Percentiles rank a stretch among this genome's conserved stretches.
Evolutionary conservation across 2,113 vertebrate genomes (phyloP).

Genomic region (Gadus macrocephalus): DNA sequence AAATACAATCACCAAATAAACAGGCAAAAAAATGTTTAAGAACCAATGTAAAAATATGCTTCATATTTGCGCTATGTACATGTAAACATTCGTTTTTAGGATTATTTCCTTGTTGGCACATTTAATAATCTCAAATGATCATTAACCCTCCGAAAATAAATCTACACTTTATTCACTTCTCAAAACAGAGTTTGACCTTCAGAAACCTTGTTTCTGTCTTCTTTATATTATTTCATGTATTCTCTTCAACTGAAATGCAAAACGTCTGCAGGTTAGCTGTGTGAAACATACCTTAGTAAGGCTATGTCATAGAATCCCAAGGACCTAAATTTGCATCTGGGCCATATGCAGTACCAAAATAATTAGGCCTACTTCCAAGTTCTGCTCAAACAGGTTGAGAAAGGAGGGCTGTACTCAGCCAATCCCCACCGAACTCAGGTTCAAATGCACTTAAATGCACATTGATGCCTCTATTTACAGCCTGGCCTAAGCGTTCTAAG

Average conservation of each 20-base stretch:
- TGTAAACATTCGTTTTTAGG: slow-evolving; percentile 59
- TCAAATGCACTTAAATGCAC: background rate
- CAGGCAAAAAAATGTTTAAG: slow-evolving; percentile 29
- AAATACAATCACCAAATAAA: slow-evolving; percentile 28
- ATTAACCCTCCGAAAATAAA: slow-evolving; percentile 17
- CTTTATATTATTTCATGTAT: too few species aligned
- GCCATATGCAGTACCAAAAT: too few species aligned
- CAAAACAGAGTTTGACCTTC: background rate
- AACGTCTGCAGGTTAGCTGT: background rate
- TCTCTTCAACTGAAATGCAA: background rate
- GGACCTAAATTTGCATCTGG: too few species aligned
- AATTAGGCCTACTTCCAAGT: too few species aligned
- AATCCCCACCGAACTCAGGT: too few species aligned
- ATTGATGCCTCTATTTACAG: slow-evolving; percentile 24
- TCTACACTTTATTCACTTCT: slow-evolving; percentile 7
- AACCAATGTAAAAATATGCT: slow-evolving; percentile 20
- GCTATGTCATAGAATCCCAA: too few species aligned
- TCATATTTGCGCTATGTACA: slow-evolving; percentile 39
- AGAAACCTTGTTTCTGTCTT: too few species aligned
- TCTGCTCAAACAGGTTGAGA: too few species aligned
- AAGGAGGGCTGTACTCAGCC: too few species aligned
- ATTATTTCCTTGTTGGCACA: slow-evolving; percentile 77
- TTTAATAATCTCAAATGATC: slow-evolving; percentile 22
- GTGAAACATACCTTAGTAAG: too few species aligned
- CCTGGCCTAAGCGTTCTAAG: slow-evolving; percentile 33